Evolutionary conservation across 2,113 vertebrate species (phyloP), one percentile per base, ranked within the genome.

Genomic region (Pedionomus torquatus): DNA sequence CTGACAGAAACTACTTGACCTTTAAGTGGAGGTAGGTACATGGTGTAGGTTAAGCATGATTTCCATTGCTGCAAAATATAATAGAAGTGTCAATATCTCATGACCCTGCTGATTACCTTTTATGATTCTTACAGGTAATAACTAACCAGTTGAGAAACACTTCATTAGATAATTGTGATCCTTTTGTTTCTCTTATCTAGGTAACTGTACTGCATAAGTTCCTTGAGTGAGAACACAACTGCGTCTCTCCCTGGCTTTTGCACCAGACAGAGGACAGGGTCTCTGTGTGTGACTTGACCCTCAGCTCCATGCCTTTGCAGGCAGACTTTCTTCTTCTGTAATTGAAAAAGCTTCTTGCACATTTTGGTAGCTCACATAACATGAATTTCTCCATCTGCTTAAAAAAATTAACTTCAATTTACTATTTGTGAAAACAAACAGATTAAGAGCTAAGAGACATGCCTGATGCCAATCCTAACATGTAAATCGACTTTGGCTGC

Each of bases 371-470:
- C 41, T 83, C 41, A 79, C 16, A 30, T 63, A 83, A 44, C 5
- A 20, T 8, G 17, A 91, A 72, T 31, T 69, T 76, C 49, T 83
- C 66, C 71, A 87, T 26, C 30, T 74, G 43, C 51, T 66, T 89
- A n/a, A 91, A 87, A 91, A 64, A 91, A 89, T 7, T 71, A 83
- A 65, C 7, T 58, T 83, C 11, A 7, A 77, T 83, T 86, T 90
- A 66, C 13, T 88, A 77, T 83, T 86, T 83, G 86, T 90, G 46
- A 54, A 95, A 95, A 83, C 39, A 90, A 91, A 84, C 35, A 88
- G 92, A 90, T 83, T 80, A 86, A 77, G 79, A 80, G 54, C 78
- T 66, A 82, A 85, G 37, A 88, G 54, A 77, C 52, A 66, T 28
- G 46, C 20, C 41, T 48, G 25, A 37, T 48, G 55, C 78, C 92